phyloP scores from a whole-genome alignment of 1,140 invertebrate species.

The Pseudomyrmex concolor region DNA sequence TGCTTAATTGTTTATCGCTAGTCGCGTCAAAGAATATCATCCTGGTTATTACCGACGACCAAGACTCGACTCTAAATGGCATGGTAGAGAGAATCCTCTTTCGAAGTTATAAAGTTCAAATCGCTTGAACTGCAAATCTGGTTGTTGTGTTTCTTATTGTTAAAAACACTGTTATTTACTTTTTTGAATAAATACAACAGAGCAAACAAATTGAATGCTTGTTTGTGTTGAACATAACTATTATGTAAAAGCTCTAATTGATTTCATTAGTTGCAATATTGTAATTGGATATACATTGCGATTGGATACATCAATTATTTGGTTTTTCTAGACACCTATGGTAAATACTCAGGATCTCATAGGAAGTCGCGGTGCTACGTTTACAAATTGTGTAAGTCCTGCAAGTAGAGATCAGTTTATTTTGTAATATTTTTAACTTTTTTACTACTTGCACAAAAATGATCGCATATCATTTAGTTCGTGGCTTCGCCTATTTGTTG shows the following conservation, averaged over 20 bases:
- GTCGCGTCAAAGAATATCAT: conserved; percentile 88
- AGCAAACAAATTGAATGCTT: too few species aligned
- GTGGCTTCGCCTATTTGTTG: conserved; percentile 94
- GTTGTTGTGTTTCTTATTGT: too few species aligned
- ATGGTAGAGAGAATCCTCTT: conserved; percentile 86
- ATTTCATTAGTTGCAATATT: too few species aligned
- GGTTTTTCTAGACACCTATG: conserved; percentile 88
- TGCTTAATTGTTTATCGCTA: conserved; percentile 9
- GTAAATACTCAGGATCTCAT: conserved; percentile 87
- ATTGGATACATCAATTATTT: conserved; percentile 71
- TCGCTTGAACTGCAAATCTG: too few species aligned
- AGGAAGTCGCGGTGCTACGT: conserved; percentile 88
- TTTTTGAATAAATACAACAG: neutral
- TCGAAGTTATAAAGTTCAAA: neutral
- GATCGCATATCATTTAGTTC: conserved; percentile 85
- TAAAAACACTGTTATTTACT: neutral
- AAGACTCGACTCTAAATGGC: conserved; percentile 91
- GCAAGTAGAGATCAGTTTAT: conserved; percentile 2
- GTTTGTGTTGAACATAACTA: too few species aligned
- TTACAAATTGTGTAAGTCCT: conserved; percentile 90
- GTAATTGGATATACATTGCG: neutral
- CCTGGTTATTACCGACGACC: conserved; percentile 94
- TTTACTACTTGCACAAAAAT: conserved; percentile 7
- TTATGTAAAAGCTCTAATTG: too few species aligned
- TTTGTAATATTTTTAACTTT: neutral